phyloP scores from a whole-genome alignment of 2,797 vertebrate genomes.

The Halcyon badia region DNA sequence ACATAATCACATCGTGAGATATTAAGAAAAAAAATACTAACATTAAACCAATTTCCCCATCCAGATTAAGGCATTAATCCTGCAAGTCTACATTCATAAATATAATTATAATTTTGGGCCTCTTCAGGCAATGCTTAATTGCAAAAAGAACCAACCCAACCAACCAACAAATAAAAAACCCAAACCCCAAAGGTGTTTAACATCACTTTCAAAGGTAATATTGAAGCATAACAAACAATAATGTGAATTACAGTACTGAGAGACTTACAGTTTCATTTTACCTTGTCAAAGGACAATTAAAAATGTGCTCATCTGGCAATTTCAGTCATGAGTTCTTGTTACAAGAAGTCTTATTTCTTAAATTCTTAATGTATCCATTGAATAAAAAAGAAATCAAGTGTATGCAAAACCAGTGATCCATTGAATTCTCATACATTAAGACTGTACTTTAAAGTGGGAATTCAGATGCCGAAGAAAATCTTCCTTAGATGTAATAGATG shows the following conservation, averaged over 20 bases:
- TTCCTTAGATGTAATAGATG: slow-evolving; percentile 83
- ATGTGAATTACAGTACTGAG: slow-evolving; percentile 48
- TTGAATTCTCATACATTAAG: slow-evolving; percentile 80
- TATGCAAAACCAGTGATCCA: slow-evolving; percentile 60
- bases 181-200: background rate
- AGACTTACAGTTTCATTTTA: slow-evolving; percentile 59
- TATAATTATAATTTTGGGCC: background rate
- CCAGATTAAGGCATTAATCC: background rate
- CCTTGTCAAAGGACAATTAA: slow-evolving; percentile 54
- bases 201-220: slow-evolving; percentile 25
- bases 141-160: background rate
- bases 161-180: background rate
- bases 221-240: slow-evolving; percentile 46
- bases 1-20: background rate
- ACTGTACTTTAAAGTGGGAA: slow-evolving; percentile 91
- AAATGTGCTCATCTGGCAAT: slow-evolving; percentile 45
- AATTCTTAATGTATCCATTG: slow-evolving; percentile 47
- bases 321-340: slow-evolving; percentile 42
- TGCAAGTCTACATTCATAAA: background rate
- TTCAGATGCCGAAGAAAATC: slow-evolving; percentile 96
- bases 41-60: background rate
- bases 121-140: background rate
- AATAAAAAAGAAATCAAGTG: slow-evolving; percentile 49
- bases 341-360: slow-evolving; percentile 60
- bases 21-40: background rate